Evolutionary conservation across 2,888 invertebrate genomes (phyloP), one percentile per base, ranked within the genome.

Genomic region (Mamestra brassicae): DNA sequence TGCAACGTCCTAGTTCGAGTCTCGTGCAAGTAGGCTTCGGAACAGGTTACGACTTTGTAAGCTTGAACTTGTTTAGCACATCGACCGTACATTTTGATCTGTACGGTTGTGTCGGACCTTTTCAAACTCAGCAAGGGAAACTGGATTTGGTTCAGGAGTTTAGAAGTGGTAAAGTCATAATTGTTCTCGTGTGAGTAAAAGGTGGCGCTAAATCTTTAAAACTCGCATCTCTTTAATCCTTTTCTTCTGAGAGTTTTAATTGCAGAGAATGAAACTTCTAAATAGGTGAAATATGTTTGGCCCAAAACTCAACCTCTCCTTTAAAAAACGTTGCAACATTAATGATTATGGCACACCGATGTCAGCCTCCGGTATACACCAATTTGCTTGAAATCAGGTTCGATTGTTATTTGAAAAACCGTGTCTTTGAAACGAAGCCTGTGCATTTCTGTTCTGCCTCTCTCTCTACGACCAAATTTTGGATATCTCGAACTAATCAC

Each of bases 21-120:
- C 82, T 68, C 65, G 79, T 76, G 73, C 67, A 73, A 64, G 68
- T 77, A 74, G 85, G 74, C 69, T 73, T 76, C 76, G 57, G 72
- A 85, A 87, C 87, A 81, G 85, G 82, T 83, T 71, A 58, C 45
- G 38, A 58, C 70, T 80, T 63, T 60, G 64, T 79, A 70, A 38
- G 55, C 68, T 72, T 80, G 13, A 78, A 69, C 73, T 66, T 72
- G 83, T 80, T 83, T 55, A 58, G 68, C 65, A 66, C 68, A 72
- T 66, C 15, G 42, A 36, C 17, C 38, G 11, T 62, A 61, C 34
- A n/a, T 60, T 71, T n/a, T 76, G 42, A 67, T 64, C 26, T 77
- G 15, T 65, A 47, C 36, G n/a, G 54, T 45, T 60, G 17, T 63
- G 3, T 55, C 55, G 50, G 50, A 62, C 26, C 61, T 10, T 72